phyloP scores from a whole-genome alignment of 2,797 vertebrate species.

The Brachymystax lenok region DNA sequence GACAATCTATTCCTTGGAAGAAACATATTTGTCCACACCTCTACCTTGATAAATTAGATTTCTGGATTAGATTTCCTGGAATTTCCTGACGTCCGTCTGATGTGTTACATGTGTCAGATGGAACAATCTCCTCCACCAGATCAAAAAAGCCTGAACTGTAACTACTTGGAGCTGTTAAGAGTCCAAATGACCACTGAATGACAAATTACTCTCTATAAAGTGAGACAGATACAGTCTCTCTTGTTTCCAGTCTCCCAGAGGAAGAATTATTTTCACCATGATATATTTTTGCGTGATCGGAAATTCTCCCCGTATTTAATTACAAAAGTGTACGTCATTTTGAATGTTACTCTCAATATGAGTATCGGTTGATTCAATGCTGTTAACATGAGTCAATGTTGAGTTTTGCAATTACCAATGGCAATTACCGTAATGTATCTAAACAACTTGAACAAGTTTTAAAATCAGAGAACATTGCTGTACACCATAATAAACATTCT shows the following conservation, averaged over 20 bases:
- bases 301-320: neutral
- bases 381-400: neutral
- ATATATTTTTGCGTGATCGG: neutral
- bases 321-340: too few species aligned
- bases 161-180: neutral
- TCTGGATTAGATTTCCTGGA: too few species aligned
- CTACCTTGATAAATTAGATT: neutral
- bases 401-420: neutral
- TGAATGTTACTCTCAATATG: neutral
- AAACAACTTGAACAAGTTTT: constrained; percentile 16
- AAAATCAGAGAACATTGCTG: constrained; percentile 7
- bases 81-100: too few species aligned
- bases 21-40: neutral
- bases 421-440: neutral
- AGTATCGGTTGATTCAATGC: neutral
- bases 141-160: neutral
- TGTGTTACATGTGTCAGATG: neutral
- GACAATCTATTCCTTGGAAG: neutral
- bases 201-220: too few species aligned
- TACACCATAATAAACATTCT: neutral
- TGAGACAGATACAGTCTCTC: too few species aligned
- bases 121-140: neutral
- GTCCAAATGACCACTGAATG: too few species aligned
- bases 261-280: too few species aligned
- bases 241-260: too few species aligned